phyloP scores from a whole-genome alignment of 1,140 invertebrate species.

The Anthonomus grandis region DNA sequence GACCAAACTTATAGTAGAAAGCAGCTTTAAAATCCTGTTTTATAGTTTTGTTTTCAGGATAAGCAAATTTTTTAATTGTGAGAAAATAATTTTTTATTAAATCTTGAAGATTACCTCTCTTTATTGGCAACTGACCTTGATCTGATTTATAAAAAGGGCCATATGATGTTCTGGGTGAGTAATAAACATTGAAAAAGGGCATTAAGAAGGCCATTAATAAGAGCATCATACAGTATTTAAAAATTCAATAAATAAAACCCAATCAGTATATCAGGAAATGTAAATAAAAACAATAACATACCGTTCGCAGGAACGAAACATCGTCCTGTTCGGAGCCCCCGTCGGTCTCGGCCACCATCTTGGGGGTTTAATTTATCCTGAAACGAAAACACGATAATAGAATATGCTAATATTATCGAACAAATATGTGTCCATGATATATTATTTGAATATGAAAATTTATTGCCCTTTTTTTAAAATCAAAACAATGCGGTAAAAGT shows the following conservation, averaged over 20 bases:
- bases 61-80: no score
- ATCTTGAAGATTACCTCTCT: no score
- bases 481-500: slow-evolving; percentile 23
- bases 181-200: no score
- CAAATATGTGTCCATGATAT: background rate
- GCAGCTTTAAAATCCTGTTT: no score
- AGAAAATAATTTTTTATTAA: no score
- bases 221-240: background rate
- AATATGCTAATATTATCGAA: no score
- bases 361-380: slow-evolving; percentile 38
- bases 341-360: slow-evolving; percentile 82
- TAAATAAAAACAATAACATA: slow-evolving; percentile 57
- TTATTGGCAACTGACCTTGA: no score
- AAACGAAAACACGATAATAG: slow-evolving; percentile 5
- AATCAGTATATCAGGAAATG: background rate
- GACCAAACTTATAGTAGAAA: no score
- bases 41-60: no score
- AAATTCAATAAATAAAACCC: slow-evolving; percentile 3
- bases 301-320: slow-evolving; percentile 95
- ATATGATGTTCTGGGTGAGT: no score
- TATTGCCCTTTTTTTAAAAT: slow-evolving; percentile 3
- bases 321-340: slow-evolving; percentile 95
- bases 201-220: no score
- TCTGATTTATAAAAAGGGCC: no score
- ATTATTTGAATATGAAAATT: background rate